phyloP scores from a whole-genome alignment of 2,797 vertebrate genomes.

The Zalophus californianus region DNA sequence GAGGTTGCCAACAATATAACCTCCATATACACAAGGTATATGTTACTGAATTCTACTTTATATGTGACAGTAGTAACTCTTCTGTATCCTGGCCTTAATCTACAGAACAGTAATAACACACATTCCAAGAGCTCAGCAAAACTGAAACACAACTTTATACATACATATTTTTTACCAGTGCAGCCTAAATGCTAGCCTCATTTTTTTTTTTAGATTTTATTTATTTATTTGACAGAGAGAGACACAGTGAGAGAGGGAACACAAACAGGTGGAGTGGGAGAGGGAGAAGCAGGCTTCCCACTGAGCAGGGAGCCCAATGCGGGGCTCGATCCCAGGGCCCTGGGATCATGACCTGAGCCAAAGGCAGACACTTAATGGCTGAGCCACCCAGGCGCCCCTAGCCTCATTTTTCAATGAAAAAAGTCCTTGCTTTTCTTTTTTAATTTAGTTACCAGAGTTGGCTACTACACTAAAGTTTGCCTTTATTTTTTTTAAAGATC shows the following conservation, averaged over 20 bases:
- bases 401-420: slow-evolving; percentile 5
- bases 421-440: slow-evolving; percentile 22
- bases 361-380: no score
- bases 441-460: slow-evolving; percentile 39
- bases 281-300: no score
- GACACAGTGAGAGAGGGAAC: no score
- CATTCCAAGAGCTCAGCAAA: neutral
- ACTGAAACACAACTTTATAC: slow-evolving; percentile 17
- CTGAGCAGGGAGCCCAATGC: no score
- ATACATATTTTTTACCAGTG: neutral
- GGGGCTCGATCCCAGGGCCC: no score
- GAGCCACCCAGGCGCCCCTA: neutral
- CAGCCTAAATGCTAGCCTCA: neutral
- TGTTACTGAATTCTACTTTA: neutral
- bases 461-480: slow-evolving; percentile 4
- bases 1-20: neutral
- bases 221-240: no score
- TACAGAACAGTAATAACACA: slow-evolving; percentile 4
- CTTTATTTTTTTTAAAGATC: neutral
- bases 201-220: neutral
- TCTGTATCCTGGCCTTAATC: slow-evolving; percentile 21
- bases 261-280: no score
- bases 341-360: no score
- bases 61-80: neutral
- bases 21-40: neutral